Conservation (phyloP, 2,113 vertebrate genomes). For the Cottus gobio region DNA sequence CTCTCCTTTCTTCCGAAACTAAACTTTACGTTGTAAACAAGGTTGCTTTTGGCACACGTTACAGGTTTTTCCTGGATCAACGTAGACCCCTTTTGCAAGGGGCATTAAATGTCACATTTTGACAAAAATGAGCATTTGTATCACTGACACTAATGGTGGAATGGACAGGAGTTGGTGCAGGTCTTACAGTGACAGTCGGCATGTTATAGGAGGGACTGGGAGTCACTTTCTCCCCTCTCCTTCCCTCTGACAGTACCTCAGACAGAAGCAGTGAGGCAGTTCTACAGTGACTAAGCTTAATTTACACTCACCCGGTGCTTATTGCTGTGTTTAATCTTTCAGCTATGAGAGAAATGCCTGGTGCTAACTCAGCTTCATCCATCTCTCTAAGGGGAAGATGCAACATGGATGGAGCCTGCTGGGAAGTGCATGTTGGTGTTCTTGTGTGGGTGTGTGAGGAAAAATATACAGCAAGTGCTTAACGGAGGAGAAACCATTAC, state of each 20-base stretch:
- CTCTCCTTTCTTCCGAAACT: no score
- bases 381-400: constrained; percentile 33
- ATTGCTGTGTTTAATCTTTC: constrained; percentile 43
- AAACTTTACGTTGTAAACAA: not conserved
- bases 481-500: constrained; percentile 34
- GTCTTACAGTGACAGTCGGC: constrained; percentile 1
- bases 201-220: not conserved
- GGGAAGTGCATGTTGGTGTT: not conserved
- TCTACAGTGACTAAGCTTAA: constrained; percentile 39
- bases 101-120: constrained; percentile 9
- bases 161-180: constrained; percentile 8
- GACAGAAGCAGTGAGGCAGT: constrained; percentile 7
- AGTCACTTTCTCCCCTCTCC: not conserved
- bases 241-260: constrained; percentile 17
- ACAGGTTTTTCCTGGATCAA: constrained; percentile 6
- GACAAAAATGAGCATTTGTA: not conserved
- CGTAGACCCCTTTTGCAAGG: not conserved
- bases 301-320: constrained; percentile 39
- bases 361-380: constrained; percentile 17
- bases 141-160: not conserved
- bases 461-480: constrained; percentile 8
- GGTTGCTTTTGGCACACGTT: constrained; percentile 11
- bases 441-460: constrained; percentile 15
- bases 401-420: constrained; percentile 24
- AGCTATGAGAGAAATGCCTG: constrained; percentile 29